Evolutionary conservation across 2,888 invertebrate species (phyloP), one percentile per base, ranked within the genome.

Genomic region (Isotomurus palustris): DNA sequence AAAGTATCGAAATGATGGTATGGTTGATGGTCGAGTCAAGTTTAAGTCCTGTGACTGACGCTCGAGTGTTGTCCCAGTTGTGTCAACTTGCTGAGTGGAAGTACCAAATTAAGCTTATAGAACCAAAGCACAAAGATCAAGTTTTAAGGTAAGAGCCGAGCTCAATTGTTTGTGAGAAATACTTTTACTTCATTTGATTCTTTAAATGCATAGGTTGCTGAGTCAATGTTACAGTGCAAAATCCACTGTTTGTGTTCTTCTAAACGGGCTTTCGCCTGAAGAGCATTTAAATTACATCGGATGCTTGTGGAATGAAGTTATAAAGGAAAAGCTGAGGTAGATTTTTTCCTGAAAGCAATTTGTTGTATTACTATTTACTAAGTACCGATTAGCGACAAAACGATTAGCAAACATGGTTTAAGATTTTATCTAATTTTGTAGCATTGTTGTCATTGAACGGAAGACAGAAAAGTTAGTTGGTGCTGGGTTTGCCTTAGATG

Each of bases 311-410:
- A 51, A 48, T 12, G 19, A 45, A 4, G 32, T 59, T 1, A 22
- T 53, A 8, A 53, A 58, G 24, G 58, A 45, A 19, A 40, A 53
- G 21, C 29, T 58, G 22, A 49, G 58, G 57, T 58, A 17, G 3
- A 29, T 22, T 17, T 12, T n/a, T n/a, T n/a, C n/a, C n/a, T n/a
- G n/a, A n/a, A n/a, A n/a, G n/a, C n/a, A n/a, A n/a, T n/a, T n/a
- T n/a, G n/a, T n/a, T n/a, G n/a, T n/a, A n/a, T n/a, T n/a, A n/a
- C n/a, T n/a, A n/a, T n/a, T n/a, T n/a, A n/a, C n/a, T n/a, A n/a
- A n/a, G n/a, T n/a, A n/a, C n/a, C n/a, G n/a, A n/a, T n/a, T n/a
- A n/a, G n/a, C n/a, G n/a, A n/a, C n/a, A n/a, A n/a, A n/a, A n/a
- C n/a, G n/a, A n/a, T n/a, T n/a, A n/a, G n/a, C n/a, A n/a, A n/a